Base-by-base conservation (phyloP, 1,140 invertebrate genomes). In the Charaxes varanes region DNA sequence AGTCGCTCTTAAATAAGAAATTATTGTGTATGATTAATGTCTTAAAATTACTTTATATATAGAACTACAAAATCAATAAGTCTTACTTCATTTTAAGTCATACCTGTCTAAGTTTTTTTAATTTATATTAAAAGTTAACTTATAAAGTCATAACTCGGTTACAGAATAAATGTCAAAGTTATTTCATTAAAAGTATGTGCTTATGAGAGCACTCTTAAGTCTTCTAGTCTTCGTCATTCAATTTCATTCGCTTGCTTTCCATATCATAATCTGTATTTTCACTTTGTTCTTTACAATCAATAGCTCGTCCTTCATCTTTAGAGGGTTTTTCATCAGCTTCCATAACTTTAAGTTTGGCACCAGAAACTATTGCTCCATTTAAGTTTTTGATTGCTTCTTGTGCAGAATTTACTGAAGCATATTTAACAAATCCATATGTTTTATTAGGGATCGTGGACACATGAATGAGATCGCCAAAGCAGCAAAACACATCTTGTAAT, bases 401-500 rank as follows among this genome's bases (percentile, higher is more conserved):
- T 0, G 95, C 95, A 52, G 92, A 90, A 17, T 91, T 89, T 23
- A 88, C 87, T 16, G 85, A 89, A 2, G 93, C 93, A 85, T 94
- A 98, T 65, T 95, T 95, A 0, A 93, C 95, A 81, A 96, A 98
- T 0, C 95, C 95, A 84, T 94, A 97, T 61, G 92, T 95, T 83
- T 93, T 93, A 66, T 95, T 94, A 36, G 91, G 90, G 43, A 97
- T 84, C 70, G 96, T 90, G 60, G 94, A 96, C 2, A 97, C 93
- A 73, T 97, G 94, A 51, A 97, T 97, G 1, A 98, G 85, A 68
- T 94, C 91, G n/a, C 95, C 95, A 87, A 97, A 97, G 57, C 95
- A 89, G 59, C 92, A 93, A 71, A 98, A 98, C 1, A 93, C 89
- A 80, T 97, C 95, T 62, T 91, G 90, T 67, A 98, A 86, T n/a